Evolutionary conservation across 2,797 vertebrate species (phyloP).

Genomic region (Sebastes aleutianus): DNA sequence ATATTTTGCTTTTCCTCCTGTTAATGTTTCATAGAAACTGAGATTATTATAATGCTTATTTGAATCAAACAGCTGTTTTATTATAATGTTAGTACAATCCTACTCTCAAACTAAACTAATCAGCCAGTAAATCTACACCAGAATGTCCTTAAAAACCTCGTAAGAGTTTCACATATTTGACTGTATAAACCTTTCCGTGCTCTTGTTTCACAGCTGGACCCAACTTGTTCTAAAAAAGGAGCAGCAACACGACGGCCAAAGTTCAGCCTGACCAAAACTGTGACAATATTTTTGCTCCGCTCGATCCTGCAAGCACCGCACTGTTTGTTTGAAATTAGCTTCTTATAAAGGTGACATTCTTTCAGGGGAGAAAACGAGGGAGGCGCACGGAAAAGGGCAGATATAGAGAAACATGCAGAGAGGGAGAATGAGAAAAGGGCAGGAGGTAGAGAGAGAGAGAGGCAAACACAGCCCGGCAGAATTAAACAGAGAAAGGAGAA

Average conservation of each 20-base stretch:
- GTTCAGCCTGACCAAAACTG: background rate
- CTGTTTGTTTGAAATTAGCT: constrained; percentile 9
- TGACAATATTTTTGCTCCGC: background rate
- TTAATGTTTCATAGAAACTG: background rate
- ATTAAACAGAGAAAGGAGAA: background rate
- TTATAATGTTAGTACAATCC: background rate
- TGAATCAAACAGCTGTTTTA: constrained; percentile 16
- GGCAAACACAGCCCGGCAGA: background rate
- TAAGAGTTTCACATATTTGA: background rate
- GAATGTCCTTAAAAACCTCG: background rate
- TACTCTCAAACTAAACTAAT: background rate
- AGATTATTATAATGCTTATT: constrained; percentile 17
- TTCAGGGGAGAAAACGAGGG: constrained; percentile 13
- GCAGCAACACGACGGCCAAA: background rate
- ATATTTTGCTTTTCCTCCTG: background rate
- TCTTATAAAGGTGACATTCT: constrained; percentile 26
- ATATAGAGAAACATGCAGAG: background rate
- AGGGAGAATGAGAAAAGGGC: background rate
- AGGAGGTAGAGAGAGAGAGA: background rate
- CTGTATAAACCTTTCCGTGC: background rate
- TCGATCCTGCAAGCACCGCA: background rate
- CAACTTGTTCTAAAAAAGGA: background rate
- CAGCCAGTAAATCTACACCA: background rate
- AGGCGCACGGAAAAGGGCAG: constrained; percentile 5
- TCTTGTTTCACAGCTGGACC: background rate